Base-by-base conservation (phyloP, 1,140 invertebrate species). In the Calephelis nemesis region DNA sequence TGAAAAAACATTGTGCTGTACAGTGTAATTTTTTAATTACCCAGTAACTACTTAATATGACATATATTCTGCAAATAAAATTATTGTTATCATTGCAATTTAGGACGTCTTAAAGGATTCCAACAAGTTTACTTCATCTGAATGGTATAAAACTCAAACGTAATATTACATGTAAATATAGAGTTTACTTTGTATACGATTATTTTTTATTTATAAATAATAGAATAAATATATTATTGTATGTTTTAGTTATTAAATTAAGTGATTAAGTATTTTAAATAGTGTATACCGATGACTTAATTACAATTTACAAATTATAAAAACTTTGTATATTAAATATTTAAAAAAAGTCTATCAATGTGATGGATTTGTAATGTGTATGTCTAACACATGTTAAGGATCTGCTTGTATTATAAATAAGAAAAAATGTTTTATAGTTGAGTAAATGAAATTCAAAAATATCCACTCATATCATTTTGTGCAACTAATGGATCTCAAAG, bases 201-300 rank as follows among this genome's bases (percentile, higher is more conserved):
- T 54, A 54, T 15, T 54, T 19, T 54, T 19, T 19, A 50, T 50
- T 54, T 54, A 54, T 54, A 54, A 54, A 19, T 54, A 54, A 54
- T 54, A 54, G 50, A 54, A 19, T 30, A 54, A 54, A 54, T 54
- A 15, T 54, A 50, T 50, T n/a, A 49, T 50, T 13, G n/a, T 54
- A 54, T 9, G 50, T 54, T 50, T 50, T 13, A 50, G 7, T 54
- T 30, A 19, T 13, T 54, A 54, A 54, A 54, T 19, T 54, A 54
- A 30, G 50, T 54, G 0, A 15, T 15, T 13, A 9, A 15, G 13
- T 13, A 54, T 50, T 50, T 50, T 13, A 54, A 19, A 9, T 54
- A 9, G 15, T 30, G 30, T 30, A 3, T 30, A 19, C 15, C 15
- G 2, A 19, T 15, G 7, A 13, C 15, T 9, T 19, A 54, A 19